These are phyloP conservation scores for Mohoua ochrocephala DNA, from an alignment of 2,113 vertebrate genomes.

Conservation along the genomic window DNA sequence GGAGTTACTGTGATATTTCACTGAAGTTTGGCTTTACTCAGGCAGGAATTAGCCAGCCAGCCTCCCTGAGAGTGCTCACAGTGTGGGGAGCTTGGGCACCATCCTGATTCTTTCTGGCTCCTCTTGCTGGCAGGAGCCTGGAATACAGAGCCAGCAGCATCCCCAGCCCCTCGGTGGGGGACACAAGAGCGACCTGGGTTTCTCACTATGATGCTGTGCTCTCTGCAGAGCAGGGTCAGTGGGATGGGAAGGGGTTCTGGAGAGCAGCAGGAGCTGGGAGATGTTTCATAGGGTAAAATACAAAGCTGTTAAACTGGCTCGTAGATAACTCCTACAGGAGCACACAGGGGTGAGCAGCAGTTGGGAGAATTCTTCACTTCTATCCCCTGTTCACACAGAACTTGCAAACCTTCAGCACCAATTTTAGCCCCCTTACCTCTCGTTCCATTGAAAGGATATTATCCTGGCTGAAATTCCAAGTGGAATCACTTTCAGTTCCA, in stretches of 20 bases:
- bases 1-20: neutral
- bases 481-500: neutral
- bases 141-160: neutral
- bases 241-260: neutral
- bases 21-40: neutral
- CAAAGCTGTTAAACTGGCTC: neutral
- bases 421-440: neutral
- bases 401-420: neutral
- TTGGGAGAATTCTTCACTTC: neutral
- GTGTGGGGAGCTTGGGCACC: neutral
- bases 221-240: neutral
- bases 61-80: neutral
- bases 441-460: neutral
- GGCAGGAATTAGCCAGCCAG: neutral
- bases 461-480: neutral
- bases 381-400: neutral
- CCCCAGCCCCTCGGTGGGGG: neutral
- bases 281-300: neutral
- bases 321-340: neutral
- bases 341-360: neutral
- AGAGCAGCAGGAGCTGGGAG: neutral
- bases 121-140: neutral
- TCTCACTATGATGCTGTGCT: accelerated
- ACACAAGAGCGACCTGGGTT: neutral
- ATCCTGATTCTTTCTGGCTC: neutral